These are phyloP conservation scores for Entelurus aequoreus DNA, from an alignment of 2,113 vertebrate species.

Conservation along the genomic window DNA sequence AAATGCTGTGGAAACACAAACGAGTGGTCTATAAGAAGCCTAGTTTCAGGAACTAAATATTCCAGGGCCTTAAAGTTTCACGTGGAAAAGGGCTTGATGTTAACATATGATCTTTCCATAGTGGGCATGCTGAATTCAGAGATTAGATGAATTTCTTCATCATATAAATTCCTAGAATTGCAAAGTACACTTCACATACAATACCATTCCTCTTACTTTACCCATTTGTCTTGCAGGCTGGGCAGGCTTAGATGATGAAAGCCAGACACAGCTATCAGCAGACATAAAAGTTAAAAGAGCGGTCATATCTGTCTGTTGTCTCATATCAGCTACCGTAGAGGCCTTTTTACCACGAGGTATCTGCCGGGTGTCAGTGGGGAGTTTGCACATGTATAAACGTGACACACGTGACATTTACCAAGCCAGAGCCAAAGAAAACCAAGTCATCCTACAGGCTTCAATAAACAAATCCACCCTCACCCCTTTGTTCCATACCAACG, in stretches of 20 bases:
- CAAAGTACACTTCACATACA: conserved; percentile 6
- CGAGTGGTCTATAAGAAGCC: too few relatives aligned
- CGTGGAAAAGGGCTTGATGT: too few relatives aligned
- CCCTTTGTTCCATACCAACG: conserved; percentile 13
- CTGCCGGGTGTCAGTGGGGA: conserved; percentile 27
- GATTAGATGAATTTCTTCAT: too few relatives aligned
- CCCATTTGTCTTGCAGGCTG: conserved; percentile 12
- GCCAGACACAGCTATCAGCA: not conserved
- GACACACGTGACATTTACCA: conserved; percentile 63
- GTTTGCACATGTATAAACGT: conserved; percentile 1
- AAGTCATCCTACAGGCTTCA: conserved; percentile 43
- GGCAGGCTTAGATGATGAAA: conserved; percentile 8
- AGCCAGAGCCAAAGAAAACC: conserved; percentile 63
- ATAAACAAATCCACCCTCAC: conserved; percentile 41
- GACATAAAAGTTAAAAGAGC: not conserved
- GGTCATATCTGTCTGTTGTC: conserved; percentile 58
- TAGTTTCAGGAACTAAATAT: too few relatives aligned
- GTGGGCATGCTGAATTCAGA: too few relatives aligned
- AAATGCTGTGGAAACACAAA: too few relatives aligned
- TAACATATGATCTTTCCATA: too few relatives aligned
- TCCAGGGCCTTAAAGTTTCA: too few relatives aligned
- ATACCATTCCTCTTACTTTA: conserved; percentile 28
- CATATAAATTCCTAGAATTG: too few relatives aligned
- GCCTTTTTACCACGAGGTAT: conserved; percentile 7
- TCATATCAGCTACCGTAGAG: conserved; percentile 37